Percentiles rank a stretch among this genome's conserved stretches.
These are phyloP conservation scores for Oligia strigilis DNA, from an alignment of 2,888 invertebrate genomes.

Conservation along the genomic window DNA sequence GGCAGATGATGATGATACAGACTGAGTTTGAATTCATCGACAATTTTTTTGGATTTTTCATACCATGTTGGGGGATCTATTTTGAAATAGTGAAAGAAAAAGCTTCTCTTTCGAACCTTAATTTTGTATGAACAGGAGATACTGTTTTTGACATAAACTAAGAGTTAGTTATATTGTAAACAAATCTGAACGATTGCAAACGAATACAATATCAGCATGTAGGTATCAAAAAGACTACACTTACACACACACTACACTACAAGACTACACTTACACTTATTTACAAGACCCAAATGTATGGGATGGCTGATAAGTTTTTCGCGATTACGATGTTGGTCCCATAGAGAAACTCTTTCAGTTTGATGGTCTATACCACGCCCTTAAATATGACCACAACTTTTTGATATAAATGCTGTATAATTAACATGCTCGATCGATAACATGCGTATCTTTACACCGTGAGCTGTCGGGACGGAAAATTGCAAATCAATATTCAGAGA, in stretches of 20 bases:
- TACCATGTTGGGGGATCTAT: not conserved
- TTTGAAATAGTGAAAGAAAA: not conserved
- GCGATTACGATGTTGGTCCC: too few relatives aligned
- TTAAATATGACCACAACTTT: too few relatives aligned
- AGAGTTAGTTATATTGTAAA: not conserved
- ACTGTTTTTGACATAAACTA: not conserved
- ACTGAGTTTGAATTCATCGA: not conserved
- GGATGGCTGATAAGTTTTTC: too few relatives aligned
- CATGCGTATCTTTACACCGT: not conserved
- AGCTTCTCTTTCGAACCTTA: not conserved
- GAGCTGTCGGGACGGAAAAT: constrained; percentile 35
- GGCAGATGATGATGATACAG: not conserved
- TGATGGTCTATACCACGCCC: too few relatives aligned
- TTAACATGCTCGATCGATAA: not conserved
- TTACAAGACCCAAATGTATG: too few relatives aligned
- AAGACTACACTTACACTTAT: too few relatives aligned
- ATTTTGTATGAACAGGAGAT: not conserved
- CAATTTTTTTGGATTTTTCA: not conserved
- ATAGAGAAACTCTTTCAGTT: too few relatives aligned
- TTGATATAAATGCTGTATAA: not conserved
- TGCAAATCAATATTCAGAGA: constrained; percentile 42
- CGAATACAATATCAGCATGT: not conserved
- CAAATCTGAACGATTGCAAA: not conserved
- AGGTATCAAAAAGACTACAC: too few relatives aligned
- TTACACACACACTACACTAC: too few relatives aligned